phyloP scores from a whole-genome alignment of 1,140 invertebrate species.

The Meloidogyne hapla region DNA sequence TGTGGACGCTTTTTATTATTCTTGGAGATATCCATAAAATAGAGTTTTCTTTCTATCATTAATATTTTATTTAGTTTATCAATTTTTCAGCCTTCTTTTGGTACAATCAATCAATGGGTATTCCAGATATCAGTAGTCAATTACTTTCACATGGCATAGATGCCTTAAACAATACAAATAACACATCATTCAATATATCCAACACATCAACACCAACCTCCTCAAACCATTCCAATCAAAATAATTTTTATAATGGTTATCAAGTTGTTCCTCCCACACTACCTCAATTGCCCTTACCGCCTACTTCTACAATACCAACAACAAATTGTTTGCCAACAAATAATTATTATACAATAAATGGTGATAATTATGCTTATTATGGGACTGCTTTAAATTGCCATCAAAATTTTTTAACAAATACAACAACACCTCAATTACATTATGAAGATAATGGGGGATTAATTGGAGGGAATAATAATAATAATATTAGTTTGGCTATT shows the following conservation, averaged over 20 bases:
- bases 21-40: no score
- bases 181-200: not conserved
- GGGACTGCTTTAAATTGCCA: not conserved
- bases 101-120: not conserved
- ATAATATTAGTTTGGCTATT: not conserved
- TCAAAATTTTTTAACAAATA: not conserved
- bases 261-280: not conserved
- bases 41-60: not conserved
- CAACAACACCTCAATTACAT: not conserved
- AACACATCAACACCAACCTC: not conserved
- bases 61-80: not conserved
- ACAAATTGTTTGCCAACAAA: not conserved
- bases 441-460: not conserved
- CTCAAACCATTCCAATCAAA: not conserved
- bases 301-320: not conserved
- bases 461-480: not conserved
- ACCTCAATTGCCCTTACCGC: not conserved
- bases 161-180: not conserved
- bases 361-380: not conserved
- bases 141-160: not conserved
- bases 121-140: not conserved
- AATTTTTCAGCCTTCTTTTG: not conserved
- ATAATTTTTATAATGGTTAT: not conserved
- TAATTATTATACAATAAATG: conserved; percentile 2
- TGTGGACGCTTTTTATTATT: no score